Base-by-base conservation (phyloP, 2,888 invertebrate species). In the Lottia scabra region DNA sequence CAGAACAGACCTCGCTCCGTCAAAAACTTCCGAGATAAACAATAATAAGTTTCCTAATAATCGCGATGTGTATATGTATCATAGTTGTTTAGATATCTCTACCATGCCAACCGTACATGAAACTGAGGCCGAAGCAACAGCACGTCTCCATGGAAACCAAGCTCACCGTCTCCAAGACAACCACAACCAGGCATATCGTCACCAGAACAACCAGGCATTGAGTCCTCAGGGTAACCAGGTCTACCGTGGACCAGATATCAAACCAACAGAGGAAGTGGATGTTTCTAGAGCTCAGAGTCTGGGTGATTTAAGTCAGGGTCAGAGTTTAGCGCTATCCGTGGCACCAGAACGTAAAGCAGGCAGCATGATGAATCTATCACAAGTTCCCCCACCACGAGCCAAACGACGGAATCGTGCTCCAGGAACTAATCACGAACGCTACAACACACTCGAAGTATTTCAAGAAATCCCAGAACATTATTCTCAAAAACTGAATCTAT, bases 331-430 rank as follows among this genome's bases (percentile, higher is more conserved):
- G n/a, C 23, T 56, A 56, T 79, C 79, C 5, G 38, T 85, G 45
- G 83, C 83, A 10, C 84, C 84, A 13, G 83, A 85, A 75, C 78
- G 81, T 62, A 83, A 84, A 65, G 70, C 78, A 1, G 83, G 81
- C 43, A 81, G 81, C 68, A 73, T 80, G 45, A 75, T 77, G 30
- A 76, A 72, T 44, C 64, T 75, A 45, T 65, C 75, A 16, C 16
- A 48, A 6, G 27, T 56, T 19, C 62, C 62, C 8, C 19, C 56
- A 19, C 56, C 56, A 12, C 56, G 56, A 10, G 56, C 56, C 56
- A 19, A 23, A 23, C 19, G 56, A 13, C 56, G 56, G 19, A 56
- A 56, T 16, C 56, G 56, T 56, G 23, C 56, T 23, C 56, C 56
- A 56, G 56, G 56, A 19, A 23, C 12, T 23, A 23, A 19, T 56